These are phyloP conservation scores for Dysidea cf. avara DNA, from an alignment of 37 sponge, comb jelly and placozoan species.

Conservation along the genomic window DNA sequence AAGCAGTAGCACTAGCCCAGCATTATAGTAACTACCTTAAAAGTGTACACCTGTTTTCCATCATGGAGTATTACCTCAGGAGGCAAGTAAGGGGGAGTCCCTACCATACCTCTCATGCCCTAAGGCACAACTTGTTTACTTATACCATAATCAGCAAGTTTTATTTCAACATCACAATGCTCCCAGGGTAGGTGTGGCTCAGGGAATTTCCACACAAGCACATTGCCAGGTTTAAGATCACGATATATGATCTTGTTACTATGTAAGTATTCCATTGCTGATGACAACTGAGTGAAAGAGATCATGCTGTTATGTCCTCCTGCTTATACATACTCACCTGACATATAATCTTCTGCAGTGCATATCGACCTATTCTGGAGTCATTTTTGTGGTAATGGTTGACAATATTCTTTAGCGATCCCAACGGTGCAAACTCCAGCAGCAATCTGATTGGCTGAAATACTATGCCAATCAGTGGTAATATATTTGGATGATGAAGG, in stretches of 20 bases:
- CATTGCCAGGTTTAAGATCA: constrained; percentile 81
- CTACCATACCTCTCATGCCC: constrained; percentile 65
- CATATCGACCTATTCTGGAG: constrained; percentile 29
- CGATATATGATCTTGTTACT: constrained; percentile 72
- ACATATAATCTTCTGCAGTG: constrained; percentile 41
- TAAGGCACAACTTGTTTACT: constrained; percentile 57
- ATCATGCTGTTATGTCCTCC: neutral
- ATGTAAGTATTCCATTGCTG: constrained; percentile 78
- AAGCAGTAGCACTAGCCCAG: too few species aligned
- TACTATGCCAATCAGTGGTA: constrained; percentile 61
- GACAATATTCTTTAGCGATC: constrained; percentile 60
- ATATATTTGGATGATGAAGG: constrained; percentile 68
- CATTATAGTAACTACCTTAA: constrained; percentile 48
- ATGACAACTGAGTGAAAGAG: constrained; percentile 71
- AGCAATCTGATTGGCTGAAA: constrained; percentile 67
- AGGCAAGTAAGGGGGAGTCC: constrained; percentile 74
- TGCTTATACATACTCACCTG: too few species aligned
- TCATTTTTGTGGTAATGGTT: constrained; percentile 22
- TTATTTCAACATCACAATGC: constrained; percentile 34
- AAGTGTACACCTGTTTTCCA: constrained; percentile 52
- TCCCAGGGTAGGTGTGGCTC: constrained; percentile 38
- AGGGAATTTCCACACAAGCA: constrained; percentile 82
- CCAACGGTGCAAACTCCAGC: constrained; percentile 71
- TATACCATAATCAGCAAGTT: constrained; percentile 88
- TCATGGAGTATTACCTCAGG: constrained; percentile 69